Evolutionary conservation across 2,113 vertebrate genomes (phyloP), one percentile per base, ranked within the genome.

Genomic region (Eubucco bourcierii): DNA sequence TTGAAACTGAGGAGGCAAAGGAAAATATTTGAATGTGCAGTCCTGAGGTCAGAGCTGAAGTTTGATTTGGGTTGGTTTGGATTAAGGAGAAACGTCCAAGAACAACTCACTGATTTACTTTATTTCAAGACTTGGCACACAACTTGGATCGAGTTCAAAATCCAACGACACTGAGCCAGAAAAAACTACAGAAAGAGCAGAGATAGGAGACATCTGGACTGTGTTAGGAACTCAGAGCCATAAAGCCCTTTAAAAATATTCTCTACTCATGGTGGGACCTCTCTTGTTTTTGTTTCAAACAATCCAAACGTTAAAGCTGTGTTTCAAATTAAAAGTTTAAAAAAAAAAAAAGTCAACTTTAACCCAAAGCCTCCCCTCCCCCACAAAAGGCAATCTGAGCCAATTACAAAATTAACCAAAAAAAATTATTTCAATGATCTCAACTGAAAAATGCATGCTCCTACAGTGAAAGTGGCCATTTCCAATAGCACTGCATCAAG

Each of bases 101-200:
- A 98, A 97, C 97, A 98, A 97, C 96, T 97, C 87, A 4, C 97
- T 97, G 97, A 96, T 97, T 98, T 97, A 97, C 97, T 98, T 98
- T 97, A 97, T 97, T 98, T 98, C 97, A 97, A 97, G 97, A 97
- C 97, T 98, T 98, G 97, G 98, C 97, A 97, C 94, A 96, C 88
- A 97, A 76, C 39, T 61, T 96, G 96, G 93, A 95, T 15, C 9
- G 37, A 60, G 89, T 95, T 98, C 97, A 97, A 98, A 97, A 97
- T 97, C 87, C 90, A 96, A 56, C 39, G 89, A 97, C 78, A 72
- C 91, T 64, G 85, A 72, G 97, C 97, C 91, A 83, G 96, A 97
- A 97, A 97, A 97, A 84, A 78, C 90, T 97, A 97, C 97, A 91
- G 96, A 97, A 95, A 96, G 55, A 82, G 95, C 70, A 66, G 95